These are phyloP conservation scores for Apoderus coryli DNA, from an alignment of 2,888 invertebrate genomes.

Conservation along the genomic window DNA sequence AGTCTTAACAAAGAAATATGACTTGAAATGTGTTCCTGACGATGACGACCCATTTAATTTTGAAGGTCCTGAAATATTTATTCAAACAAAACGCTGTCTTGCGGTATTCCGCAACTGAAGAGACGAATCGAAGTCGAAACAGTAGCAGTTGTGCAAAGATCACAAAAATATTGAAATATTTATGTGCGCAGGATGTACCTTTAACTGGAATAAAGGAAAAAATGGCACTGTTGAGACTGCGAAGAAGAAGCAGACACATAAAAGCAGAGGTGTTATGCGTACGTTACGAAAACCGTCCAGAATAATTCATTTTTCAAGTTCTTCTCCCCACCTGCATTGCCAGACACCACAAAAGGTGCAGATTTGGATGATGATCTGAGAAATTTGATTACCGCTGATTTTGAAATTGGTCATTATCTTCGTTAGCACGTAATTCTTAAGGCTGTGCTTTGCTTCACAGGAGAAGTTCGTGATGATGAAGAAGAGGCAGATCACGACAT, in stretches of 20 bases:
- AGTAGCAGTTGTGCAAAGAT: too few relatives aligned
- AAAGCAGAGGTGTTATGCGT: conserved; percentile 82
- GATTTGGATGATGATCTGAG: conserved; percentile 81
- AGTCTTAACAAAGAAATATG: conserved; percentile 80
- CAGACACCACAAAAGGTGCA: conserved; percentile 61
- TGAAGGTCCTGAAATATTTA: conserved; percentile 95
- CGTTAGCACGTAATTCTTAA: conserved; percentile 89
- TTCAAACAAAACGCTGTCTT: too few relatives aligned
- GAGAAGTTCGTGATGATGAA: conserved; percentile 70
- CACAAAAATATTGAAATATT: too few relatives aligned
- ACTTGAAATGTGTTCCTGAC: conserved; percentile 79
- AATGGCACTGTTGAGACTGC: conserved; percentile 94
- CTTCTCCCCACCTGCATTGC: conserved; percentile 83
- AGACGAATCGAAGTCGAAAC: too few relatives aligned
- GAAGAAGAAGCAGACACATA: conserved; percentile 98
- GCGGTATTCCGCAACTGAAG: too few relatives aligned
- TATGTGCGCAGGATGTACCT: conserved; percentile 82
- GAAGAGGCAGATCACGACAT: conserved; percentile 53
- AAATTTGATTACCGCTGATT: conserved; percentile 80
- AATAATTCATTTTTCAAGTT: conserved; percentile 99
- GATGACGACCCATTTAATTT: conserved; percentile 76
- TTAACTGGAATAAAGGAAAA: conserved; percentile 80
- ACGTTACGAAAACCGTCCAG: conserved; percentile 86
- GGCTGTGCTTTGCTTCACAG: conserved; percentile 93
- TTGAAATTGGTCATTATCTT: conserved; percentile 96